phyloP scores from a whole-genome alignment of 2,888 invertebrate genomes.

The Apotomis capreana region DNA sequence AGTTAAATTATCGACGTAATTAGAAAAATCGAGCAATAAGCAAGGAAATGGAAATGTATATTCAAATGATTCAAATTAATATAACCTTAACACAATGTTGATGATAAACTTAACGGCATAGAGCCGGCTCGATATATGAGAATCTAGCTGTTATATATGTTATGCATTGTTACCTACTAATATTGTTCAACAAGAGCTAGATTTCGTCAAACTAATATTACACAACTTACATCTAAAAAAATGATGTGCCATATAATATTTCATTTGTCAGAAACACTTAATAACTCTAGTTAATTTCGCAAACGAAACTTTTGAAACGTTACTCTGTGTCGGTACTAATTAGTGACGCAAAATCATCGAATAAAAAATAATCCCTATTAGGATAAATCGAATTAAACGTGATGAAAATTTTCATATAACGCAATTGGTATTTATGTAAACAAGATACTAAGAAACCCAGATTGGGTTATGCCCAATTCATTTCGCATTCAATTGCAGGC shows the following conservation, averaged over 20 bases:
- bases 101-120: no score
- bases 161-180: no score
- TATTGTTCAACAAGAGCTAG: no score
- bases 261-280: neutral
- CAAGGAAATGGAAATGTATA: no score
- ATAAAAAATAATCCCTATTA: neutral
- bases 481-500: constrained; percentile 36
- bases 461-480: constrained; percentile 24
- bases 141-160: no score
- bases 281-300: neutral
- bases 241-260: neutral
- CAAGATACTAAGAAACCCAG: constrained; percentile 9
- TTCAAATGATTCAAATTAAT: no score
- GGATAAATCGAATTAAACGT: neutral
- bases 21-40: no score
- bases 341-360: neutral
- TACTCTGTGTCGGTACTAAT: neutral
- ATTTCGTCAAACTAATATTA: neutral
- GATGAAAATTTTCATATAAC: neutral
- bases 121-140: no score
- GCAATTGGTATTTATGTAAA: neutral
- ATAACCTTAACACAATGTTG: no score
- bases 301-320: neutral
- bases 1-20: neutral
- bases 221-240: neutral